These are phyloP conservation scores for Eugnorisma glareosa DNA, from an alignment of 2,888 invertebrate genomes.

Conservation along the genomic window DNA sequence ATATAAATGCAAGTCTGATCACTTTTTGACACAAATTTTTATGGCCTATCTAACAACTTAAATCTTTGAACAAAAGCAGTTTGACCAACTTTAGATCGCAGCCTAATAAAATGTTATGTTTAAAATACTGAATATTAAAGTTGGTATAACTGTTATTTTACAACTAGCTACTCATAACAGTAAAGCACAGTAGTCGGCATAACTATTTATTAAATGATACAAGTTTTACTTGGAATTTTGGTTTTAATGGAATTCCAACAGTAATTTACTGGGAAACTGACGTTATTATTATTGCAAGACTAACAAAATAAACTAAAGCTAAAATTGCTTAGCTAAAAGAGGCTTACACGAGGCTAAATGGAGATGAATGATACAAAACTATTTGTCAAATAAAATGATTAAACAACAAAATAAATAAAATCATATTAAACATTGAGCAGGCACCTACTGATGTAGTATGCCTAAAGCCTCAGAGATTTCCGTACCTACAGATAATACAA, in stretches of 20 bases:
- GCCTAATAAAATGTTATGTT: constrained; percentile 10
- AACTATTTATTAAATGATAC: constrained; percentile 50
- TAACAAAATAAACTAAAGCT: constrained; percentile 5
- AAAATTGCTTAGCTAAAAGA: neutral
- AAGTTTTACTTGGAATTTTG: constrained; percentile 36
- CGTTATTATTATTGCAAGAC: constrained; percentile 22
- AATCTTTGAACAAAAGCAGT: constrained; percentile 16
- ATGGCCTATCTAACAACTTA: neutral
- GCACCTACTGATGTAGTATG: constrained; percentile 65
- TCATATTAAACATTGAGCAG: constrained; percentile 58
- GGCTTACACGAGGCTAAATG: neutral
- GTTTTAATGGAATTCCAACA: constrained; percentile 17
- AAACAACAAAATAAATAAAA: constrained; percentile 43
- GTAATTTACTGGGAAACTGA: constrained; percentile 9
- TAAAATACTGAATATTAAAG: constrained; percentile 29
- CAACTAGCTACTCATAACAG: constrained; percentile 50
- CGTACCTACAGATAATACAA: constrained; percentile 56
- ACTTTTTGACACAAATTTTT: neutral
- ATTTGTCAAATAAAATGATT: constrained; percentile 9
- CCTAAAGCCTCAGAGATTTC: constrained; percentile 65
- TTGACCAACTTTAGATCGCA: constrained; percentile 40
- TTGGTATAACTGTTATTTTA: constrained; percentile 49
- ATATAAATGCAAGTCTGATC: neutral
- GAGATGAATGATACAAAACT: constrained; percentile 9
- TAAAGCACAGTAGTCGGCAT: constrained; percentile 49